Evolutionary conservation across 2,113 vertebrate species (phyloP).

Genomic region (Bufo gargarizans): DNA sequence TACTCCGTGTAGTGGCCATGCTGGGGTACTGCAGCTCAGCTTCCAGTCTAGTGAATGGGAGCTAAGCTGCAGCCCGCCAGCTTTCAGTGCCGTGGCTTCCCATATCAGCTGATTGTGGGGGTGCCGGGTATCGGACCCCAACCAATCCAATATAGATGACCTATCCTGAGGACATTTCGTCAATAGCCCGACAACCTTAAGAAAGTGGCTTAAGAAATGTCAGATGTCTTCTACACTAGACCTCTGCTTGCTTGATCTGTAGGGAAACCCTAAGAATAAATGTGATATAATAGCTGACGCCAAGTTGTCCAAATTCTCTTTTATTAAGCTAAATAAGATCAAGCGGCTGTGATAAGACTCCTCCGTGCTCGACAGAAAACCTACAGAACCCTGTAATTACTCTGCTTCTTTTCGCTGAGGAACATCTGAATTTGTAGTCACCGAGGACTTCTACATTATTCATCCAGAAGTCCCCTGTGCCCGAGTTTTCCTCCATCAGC

Average conservation of each 20-base stretch:
- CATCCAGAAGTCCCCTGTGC: slow-evolving; percentile 38
- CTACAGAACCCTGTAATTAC: slow-evolving; percentile 47
- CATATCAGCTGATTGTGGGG: no score
- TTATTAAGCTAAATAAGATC: slow-evolving; percentile 49
- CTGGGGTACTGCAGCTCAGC: no score
- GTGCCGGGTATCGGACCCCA: no score
- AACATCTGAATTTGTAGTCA: slow-evolving; percentile 52
- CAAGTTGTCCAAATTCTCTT: slow-evolving; percentile 22
- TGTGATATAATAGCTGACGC: not conserved
- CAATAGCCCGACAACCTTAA: no score
- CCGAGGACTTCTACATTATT: slow-evolving; percentile 51
- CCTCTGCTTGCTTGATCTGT: not conserved
- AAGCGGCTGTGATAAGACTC: slow-evolving; percentile 28
- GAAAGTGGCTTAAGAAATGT: not conserved
- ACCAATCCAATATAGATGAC: no score
- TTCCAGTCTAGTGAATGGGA: no score
- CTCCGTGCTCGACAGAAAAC: slow-evolving; percentile 33
- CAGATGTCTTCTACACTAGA: not conserved
- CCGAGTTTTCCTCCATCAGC: slow-evolving; percentile 41
- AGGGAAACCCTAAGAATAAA: slow-evolving; percentile 10
- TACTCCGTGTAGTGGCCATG: no score
- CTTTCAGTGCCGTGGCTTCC: no score
- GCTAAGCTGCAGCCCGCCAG: no score
- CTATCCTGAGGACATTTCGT: no score
- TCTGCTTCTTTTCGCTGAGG: slow-evolving; percentile 26